Conservation (phyloP, 1,140 invertebrate species). For the Zophobas morio region DNA sequence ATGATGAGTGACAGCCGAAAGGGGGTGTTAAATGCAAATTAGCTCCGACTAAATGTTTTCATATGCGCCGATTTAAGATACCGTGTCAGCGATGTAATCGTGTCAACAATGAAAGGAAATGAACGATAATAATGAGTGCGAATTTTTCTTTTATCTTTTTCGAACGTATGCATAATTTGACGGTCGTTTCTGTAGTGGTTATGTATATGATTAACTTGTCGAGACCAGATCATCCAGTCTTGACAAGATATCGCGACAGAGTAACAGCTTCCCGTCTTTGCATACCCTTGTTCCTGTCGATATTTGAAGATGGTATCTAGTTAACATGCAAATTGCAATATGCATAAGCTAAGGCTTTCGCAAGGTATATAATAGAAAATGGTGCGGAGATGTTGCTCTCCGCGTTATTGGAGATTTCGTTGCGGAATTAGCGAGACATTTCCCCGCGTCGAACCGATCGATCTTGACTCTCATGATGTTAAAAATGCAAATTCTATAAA, state of each 20-base stretch:
- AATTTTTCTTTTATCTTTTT: constrained; percentile 16
- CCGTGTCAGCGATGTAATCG: constrained; percentile 21
- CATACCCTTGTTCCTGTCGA: constrained; percentile 60
- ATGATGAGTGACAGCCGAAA: constrained; percentile 54
- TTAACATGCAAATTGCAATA: constrained; percentile 66
- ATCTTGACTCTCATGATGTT: neutral
- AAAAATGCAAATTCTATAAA: too few relatives aligned
- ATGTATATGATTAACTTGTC: constrained; percentile 62
- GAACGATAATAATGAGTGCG: constrained; percentile 2
- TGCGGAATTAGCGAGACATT: constrained; percentile 43
- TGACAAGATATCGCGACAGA: constrained; percentile 47
- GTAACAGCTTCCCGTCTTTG: constrained; percentile 38
- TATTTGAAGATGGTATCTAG: constrained; percentile 65
- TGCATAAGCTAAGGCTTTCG: constrained; percentile 54
- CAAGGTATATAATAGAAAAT: constrained; percentile 56
- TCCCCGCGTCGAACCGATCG: neutral
- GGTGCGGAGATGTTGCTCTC: constrained; percentile 52
- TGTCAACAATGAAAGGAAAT: constrained; percentile 31
- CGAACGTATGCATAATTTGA: constrained; percentile 28
- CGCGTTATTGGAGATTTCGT: constrained; percentile 50
- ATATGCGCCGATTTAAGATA: constrained; percentile 60
- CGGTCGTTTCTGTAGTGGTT: constrained; percentile 47
- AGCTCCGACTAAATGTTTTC: constrained; percentile 62
- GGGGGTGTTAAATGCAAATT: constrained; percentile 60
- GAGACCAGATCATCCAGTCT: constrained; percentile 53